Conservation (phyloP, 2,113 vertebrate genomes). For the Oreochromis niloticus region DNA sequence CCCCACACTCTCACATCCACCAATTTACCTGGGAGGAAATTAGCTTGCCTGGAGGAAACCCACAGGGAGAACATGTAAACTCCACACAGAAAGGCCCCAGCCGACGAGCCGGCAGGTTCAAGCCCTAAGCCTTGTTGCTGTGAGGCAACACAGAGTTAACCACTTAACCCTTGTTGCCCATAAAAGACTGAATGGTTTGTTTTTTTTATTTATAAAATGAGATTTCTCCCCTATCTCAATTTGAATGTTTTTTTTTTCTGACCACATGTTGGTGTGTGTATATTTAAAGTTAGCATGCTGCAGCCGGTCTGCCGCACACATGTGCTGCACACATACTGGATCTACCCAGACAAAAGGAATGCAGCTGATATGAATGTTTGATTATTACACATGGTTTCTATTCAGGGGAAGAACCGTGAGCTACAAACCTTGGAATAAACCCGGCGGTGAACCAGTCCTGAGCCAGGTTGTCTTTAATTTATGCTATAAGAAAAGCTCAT, state of each 20-base stretch:
- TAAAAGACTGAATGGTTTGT: background rate
- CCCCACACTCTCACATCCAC: background rate
- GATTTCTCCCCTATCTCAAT: background rate
- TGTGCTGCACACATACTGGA: conserved; percentile 29
- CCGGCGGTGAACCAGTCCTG: background rate
- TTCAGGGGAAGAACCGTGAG: conserved; percentile 8
- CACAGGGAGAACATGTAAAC: background rate
- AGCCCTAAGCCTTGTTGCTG: background rate
- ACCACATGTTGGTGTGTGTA: background rate
- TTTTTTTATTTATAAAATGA: background rate
- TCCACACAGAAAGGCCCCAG: too few relatives aligned
- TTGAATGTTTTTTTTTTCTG: background rate
- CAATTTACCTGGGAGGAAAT: background rate
- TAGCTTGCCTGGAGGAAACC: background rate
- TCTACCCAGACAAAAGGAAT: conserved; percentile 49
- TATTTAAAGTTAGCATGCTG: background rate
- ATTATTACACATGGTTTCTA: conserved; percentile 59
- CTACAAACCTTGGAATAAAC: conserved; percentile 17
- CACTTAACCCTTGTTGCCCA: background rate
- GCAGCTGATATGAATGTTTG: conserved; percentile 41
- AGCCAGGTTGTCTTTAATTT: conserved; percentile 36
- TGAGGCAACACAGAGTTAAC: background rate
- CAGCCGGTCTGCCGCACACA: conserved; percentile 30
- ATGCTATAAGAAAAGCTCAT: conserved; percentile 4
- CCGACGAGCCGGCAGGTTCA: background rate